Percentiles rank a stretch among this genome's conserved stretches.
Conservation (phyloP, 2,113 vertebrate genomes). For the Andinoacara biseriatus region DNA sequence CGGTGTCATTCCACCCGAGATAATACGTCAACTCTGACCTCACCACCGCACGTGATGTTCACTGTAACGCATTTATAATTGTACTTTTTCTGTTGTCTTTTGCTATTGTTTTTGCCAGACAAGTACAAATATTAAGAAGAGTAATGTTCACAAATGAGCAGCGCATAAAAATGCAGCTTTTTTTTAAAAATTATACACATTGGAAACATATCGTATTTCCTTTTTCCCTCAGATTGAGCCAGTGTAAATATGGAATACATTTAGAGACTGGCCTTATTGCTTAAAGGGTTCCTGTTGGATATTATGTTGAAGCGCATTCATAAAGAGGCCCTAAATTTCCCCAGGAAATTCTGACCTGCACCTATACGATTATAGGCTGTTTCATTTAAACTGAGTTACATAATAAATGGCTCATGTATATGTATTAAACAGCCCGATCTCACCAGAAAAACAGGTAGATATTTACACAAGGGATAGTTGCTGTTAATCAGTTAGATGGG, state of each 20-base stretch:
- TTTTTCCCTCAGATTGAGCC: too few relatives aligned
- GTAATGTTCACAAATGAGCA: too few relatives aligned
- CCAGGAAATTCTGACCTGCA: neutral
- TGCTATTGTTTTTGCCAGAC: neutral
- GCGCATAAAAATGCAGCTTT: fast-evolving
- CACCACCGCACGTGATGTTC: neutral
- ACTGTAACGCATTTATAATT: neutral
- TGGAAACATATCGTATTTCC: neutral
- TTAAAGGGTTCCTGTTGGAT: neutral
- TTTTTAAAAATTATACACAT: neutral
- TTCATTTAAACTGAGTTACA: neutral
- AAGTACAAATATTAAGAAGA: neutral
- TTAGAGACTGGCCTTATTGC: neutral
- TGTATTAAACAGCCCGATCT: too few relatives aligned
- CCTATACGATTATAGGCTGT: neutral
- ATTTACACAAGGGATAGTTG: too few relatives aligned
- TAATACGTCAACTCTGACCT: slow-evolving; percentile 15
- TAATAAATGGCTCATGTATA: too few relatives aligned
- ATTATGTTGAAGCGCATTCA: neutral
- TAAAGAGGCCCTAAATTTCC: neutral
- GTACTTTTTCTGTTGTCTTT: neutral
- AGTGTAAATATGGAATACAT: too few relatives aligned
- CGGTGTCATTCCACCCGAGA: slow-evolving; percentile 13
- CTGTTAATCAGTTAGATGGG: too few relatives aligned
- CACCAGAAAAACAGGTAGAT: too few relatives aligned